Evolutionary conservation across 2,888 invertebrate genomes (phyloP).

Genomic region (Amblyteles armatorius): DNA sequence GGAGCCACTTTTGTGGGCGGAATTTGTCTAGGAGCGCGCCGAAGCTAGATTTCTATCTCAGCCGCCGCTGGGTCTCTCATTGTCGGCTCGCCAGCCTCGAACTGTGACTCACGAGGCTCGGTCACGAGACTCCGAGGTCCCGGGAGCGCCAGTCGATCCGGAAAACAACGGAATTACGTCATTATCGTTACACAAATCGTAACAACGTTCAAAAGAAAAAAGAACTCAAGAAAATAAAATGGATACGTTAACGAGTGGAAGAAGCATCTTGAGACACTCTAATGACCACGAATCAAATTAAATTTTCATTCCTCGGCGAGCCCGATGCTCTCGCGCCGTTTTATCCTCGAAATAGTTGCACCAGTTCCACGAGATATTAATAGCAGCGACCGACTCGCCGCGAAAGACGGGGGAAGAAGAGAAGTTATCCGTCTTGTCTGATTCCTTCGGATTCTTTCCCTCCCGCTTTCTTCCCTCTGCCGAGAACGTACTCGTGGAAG

Average conservation of each 20-base stretch:
- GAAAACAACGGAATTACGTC: slow-evolving; percentile 13
- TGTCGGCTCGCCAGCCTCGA: slow-evolving; percentile 35
- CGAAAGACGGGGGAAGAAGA: slow-evolving; percentile 37
- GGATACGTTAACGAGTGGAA: background rate
- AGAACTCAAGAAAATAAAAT: background rate
- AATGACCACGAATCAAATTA: slow-evolving; percentile 60
- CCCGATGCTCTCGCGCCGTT: slow-evolving; percentile 21
- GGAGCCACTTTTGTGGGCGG: slow-evolving; percentile 56
- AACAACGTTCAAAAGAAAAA: background rate
- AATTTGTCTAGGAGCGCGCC: slow-evolving; percentile 55
- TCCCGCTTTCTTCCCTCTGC: slow-evolving; percentile 28
- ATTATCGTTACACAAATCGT: slow-evolving; percentile 13
- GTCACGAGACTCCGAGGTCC: slow-evolving; percentile 50
- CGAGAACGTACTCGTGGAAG: slow-evolving; percentile 35
- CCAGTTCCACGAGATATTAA: slow-evolving; percentile 46
- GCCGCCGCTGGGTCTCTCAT: slow-evolving; percentile 37
- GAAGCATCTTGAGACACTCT: slow-evolving; percentile 49
- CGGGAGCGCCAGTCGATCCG: slow-evolving; percentile 45
- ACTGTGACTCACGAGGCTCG: slow-evolving; percentile 57
- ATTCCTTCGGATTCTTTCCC: slow-evolving; percentile 32
- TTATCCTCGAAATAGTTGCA: slow-evolving; percentile 29
- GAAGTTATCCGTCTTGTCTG: slow-evolving; percentile 30
- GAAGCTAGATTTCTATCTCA: slow-evolving; percentile 59
- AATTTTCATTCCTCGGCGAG: slow-evolving; percentile 59
- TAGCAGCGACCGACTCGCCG: slow-evolving; percentile 33